Evolutionary conservation across 2,888 invertebrate genomes (phyloP).

Genomic region (Orthosia incerta): DNA sequence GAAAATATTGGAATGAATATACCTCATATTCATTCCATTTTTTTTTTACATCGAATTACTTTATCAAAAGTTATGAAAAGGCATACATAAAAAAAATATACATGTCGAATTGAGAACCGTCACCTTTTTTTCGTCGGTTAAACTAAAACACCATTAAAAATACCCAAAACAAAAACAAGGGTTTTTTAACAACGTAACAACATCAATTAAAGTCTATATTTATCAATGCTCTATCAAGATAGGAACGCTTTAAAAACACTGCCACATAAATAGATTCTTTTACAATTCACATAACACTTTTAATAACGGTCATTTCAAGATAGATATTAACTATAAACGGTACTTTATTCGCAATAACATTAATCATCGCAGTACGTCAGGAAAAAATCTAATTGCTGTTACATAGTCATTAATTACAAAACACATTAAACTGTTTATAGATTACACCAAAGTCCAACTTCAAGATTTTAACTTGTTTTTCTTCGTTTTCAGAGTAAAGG

Average conservation of each 20-base stretch:
- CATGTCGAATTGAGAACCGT: too few species aligned
- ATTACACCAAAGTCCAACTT: too few species aligned
- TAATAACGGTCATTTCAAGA: constrained; percentile 7
- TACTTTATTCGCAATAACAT: constrained; percentile 7
- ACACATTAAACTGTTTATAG: background rate
- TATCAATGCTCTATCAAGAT: background rate
- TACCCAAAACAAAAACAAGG: too few species aligned
- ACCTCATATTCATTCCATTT: too few species aligned
- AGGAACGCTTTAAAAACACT: background rate
- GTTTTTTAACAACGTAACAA: background rate
- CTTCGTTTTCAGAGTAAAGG: too few species aligned
- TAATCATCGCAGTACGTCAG: constrained; percentile 6
- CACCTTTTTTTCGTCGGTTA: too few species aligned
- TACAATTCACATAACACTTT: background rate
- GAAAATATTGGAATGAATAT: too few species aligned
- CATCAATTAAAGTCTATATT: constrained; percentile 3
- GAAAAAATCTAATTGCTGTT: constrained; percentile 11
- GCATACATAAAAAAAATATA: too few species aligned
- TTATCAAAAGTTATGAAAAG: too few species aligned
- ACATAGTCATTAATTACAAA: constrained; percentile 15
- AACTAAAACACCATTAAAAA: too few species aligned
- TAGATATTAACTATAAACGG: background rate
- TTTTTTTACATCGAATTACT: too few species aligned
- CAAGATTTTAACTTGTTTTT: too few species aligned
- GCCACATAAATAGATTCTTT: background rate